Conservation (phyloP, 2,888 invertebrate genomes). For the Drosophila quasianomalipes region DNA sequence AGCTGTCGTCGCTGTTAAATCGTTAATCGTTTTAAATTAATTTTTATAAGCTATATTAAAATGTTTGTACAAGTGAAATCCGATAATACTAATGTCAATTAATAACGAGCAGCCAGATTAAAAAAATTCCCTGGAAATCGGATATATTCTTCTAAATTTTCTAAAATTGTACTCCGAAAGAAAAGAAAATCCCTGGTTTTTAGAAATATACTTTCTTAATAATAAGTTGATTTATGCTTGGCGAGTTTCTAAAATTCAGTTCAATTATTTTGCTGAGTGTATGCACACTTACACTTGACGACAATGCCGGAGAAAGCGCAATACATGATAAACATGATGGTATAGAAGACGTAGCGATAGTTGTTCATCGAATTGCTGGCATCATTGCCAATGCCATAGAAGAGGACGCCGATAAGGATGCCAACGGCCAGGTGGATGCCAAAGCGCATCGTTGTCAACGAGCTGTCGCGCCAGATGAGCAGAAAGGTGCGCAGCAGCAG, state of each 20-base stretch:
- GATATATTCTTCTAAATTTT: too few relatives aligned
- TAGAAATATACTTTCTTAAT: too few relatives aligned
- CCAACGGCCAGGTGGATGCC: constrained; percentile 93
- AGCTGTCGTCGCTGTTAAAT: too few relatives aligned
- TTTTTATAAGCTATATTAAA: too few relatives aligned
- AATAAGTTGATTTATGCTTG: background rate
- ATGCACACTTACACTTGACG: constrained; percentile 92
- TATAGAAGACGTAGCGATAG: constrained; percentile 95
- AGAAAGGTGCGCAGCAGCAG: constrained; percentile 88
- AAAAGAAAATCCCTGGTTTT: background rate
- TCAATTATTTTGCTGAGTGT: background rate
- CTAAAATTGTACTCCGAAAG: too few relatives aligned
- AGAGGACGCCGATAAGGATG: constrained; percentile 92
- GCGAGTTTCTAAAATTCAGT: background rate
- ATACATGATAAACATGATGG: constrained; percentile 97
- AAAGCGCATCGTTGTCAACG: constrained; percentile 91
- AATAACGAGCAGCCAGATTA: too few relatives aligned
- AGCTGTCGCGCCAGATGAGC: constrained; percentile 89
- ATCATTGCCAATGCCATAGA: constrained; percentile 94
- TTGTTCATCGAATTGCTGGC: constrained; percentile 93
- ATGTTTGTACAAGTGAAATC: too few relatives aligned
- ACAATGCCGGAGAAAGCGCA: constrained; percentile 96
- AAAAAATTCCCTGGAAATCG: too few relatives aligned
- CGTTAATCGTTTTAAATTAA: too few relatives aligned
- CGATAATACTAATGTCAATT: too few relatives aligned